A percentile compares a stretch with the other conserved stretches of the same genome.
Evolutionary conservation across 2,797 vertebrate genomes (phyloP).

Genomic region (Helarctos malayanus): DNA sequence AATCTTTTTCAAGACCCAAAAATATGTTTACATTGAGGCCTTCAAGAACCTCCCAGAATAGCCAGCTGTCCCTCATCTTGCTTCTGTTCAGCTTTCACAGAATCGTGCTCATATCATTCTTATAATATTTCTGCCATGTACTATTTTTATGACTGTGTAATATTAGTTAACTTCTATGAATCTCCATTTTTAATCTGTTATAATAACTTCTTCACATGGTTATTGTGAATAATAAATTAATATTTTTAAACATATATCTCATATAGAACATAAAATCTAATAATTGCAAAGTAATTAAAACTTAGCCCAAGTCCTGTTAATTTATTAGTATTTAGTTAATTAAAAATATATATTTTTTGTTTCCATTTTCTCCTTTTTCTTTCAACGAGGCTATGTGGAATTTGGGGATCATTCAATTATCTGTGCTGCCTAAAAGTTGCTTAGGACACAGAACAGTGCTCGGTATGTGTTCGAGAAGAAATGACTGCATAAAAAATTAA

Average conservation of each 20-base stretch:
- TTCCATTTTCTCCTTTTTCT: not conserved
- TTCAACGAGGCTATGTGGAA: not conserved
- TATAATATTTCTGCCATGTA: not conserved
- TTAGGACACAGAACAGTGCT: not conserved
- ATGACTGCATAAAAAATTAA: not conserved
- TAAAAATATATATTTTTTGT: not conserved
- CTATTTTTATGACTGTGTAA: not conserved
- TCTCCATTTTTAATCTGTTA: not conserved
- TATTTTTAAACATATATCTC: not conserved
- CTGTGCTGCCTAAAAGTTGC: not conserved
- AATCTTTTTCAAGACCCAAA: not conserved
- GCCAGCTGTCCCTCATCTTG: not conserved
- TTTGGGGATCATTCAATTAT: not conserved
- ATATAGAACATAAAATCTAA: not conserved
- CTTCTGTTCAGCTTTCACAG: not conserved
- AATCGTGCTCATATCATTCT: not conserved
- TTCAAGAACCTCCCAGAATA: not conserved
- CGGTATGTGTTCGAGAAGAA: not conserved
- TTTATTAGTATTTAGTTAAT: not conserved
- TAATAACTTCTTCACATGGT: not conserved
- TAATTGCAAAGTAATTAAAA: not conserved
- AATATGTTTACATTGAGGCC: not conserved
- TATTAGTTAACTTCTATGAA: not conserved
- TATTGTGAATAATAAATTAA: not conserved
- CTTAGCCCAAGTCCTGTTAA: not conserved